A percentile compares a stretch with the other conserved stretches of the same genome.
These are phyloP conservation scores for Corydoras sp. DNA, from an alignment of 2,113 vertebrate species.

Conservation along the genomic window DNA sequence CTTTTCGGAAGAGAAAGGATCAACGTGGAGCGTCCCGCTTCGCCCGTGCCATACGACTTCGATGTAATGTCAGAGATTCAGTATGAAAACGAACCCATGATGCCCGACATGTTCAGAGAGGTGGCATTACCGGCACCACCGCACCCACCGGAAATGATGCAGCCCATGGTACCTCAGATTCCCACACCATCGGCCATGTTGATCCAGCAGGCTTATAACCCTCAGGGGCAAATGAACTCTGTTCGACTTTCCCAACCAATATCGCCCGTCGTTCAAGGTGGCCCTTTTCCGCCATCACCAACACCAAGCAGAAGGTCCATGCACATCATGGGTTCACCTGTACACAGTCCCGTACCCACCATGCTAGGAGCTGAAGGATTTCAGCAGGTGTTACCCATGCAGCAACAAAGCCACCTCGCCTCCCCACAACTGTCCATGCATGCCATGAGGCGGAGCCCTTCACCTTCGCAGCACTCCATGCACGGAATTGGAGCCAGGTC, in stretches of 20 bases:
- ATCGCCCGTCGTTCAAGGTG: constrained; percentile 32
- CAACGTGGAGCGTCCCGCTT: constrained; percentile 74
- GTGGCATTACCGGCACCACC: constrained; percentile 43
- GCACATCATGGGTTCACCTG: constrained; percentile 27
- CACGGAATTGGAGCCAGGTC: constrained; percentile 46
- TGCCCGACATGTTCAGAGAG: constrained; percentile 30
- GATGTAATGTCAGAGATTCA: constrained; percentile 68
- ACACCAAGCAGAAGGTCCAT: constrained; percentile 41
- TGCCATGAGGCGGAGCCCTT: constrained; percentile 46
- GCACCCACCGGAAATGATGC: constrained; percentile 36
- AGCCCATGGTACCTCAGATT: constrained; percentile 49
- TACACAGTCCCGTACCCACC: constrained; percentile 9
- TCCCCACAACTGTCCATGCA: constrained; percentile 50
- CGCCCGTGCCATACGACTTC: constrained; percentile 64
- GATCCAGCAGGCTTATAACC: constrained; percentile 60
- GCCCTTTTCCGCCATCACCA: constrained; percentile 37
- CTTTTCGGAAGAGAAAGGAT: constrained; percentile 85
- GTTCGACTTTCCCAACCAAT: constrained; percentile 43
- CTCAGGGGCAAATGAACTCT: constrained; percentile 48
- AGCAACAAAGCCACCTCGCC: constrained; percentile 20
- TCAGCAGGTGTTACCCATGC: constrained; percentile 40
- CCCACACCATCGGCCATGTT: constrained; percentile 65
- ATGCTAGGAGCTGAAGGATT: constrained; percentile 32
- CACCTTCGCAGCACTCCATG: constrained; percentile 54
- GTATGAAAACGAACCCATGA: constrained; percentile 56